A percentile compares a stretch with the other conserved stretches of the same genome.
Evolutionary conservation across 2,797 vertebrate genomes (phyloP).

Genomic region (Chelmon rostratus): DNA sequence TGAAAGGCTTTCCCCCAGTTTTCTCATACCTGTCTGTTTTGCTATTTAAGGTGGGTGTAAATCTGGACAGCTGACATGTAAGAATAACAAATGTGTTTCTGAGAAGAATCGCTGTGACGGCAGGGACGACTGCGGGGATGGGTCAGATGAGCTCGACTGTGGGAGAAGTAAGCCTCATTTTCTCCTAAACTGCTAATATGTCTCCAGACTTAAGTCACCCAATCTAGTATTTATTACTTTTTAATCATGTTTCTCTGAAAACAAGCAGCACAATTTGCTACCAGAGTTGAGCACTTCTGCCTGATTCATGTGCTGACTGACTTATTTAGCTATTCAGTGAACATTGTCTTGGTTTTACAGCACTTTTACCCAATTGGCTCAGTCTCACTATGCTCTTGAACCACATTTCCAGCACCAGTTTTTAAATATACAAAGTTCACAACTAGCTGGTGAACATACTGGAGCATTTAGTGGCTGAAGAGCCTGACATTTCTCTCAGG

Average conservation of each 20-base stretch:
- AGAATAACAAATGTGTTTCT: conserved; percentile 86
- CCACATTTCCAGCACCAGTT: neutral
- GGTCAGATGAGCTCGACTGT: conserved; percentile 90
- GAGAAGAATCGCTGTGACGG: conserved; percentile 85
- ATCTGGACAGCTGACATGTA: conserved; percentile 80
- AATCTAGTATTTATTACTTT: neutral
- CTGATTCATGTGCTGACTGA: neutral
- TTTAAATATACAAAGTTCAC: neutral
- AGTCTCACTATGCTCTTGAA: neutral
- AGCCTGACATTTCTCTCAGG: neutral
- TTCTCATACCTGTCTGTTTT: neutral
- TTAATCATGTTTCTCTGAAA: neutral
- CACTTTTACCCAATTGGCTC: neutral
- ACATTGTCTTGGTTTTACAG: neutral
- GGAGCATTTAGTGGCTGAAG: neutral
- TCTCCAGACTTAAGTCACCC: neutral
- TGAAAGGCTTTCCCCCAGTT: neutral
- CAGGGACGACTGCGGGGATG: conserved; percentile 87
- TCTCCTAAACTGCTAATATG: neutral
- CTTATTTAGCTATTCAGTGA: neutral
- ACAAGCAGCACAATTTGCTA: neutral
- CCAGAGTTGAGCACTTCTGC: neutral
- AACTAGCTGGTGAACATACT: neutral
- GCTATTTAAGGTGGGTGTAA: conserved; percentile 82
- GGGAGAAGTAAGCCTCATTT: conserved; percentile 65